A percentile compares a stretch with the other conserved stretches of the same genome.
phyloP scores from a whole-genome alignment of 53 echinoderm and acorn worm species.

The Holothuria leucospilota region DNA sequence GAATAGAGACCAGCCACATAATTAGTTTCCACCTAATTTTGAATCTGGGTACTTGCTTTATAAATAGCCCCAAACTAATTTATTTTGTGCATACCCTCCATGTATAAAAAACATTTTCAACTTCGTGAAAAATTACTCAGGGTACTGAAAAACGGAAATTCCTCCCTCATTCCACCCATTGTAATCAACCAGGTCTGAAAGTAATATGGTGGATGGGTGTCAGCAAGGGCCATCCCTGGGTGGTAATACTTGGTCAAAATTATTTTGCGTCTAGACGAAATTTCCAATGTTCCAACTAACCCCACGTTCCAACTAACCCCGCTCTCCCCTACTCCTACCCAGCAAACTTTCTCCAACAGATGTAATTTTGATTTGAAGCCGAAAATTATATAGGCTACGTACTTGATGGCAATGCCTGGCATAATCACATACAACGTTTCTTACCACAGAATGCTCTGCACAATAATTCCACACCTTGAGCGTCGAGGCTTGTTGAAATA shows the following conservation, averaged over 20 bases:
- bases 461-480: too few relatives aligned
- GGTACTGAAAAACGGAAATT: background rate
- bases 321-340: background rate
- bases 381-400: too few relatives aligned
- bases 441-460: too few relatives aligned
- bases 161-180: background rate
- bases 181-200: conserved; percentile 4
- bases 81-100: background rate
- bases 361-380: too few relatives aligned
- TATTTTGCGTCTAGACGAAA: conserved; percentile 1
- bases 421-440: too few relatives aligned
- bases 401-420: too few relatives aligned
- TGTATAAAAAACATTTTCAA: background rate
- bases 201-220: conserved; percentile 8
- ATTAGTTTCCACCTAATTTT: too few relatives aligned
- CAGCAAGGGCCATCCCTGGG: background rate
- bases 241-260: conserved; percentile 5
- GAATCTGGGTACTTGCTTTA: background rate
- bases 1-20: background rate
- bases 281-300: background rate
- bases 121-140: conserved; percentile 4
- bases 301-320: conserved; percentile 4
- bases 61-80: background rate
- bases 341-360: too few relatives aligned
- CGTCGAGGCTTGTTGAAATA: too few relatives aligned